phyloP scores from a whole-genome alignment of 2,113 vertebrate species.

The Pseudorasbora parva region DNA sequence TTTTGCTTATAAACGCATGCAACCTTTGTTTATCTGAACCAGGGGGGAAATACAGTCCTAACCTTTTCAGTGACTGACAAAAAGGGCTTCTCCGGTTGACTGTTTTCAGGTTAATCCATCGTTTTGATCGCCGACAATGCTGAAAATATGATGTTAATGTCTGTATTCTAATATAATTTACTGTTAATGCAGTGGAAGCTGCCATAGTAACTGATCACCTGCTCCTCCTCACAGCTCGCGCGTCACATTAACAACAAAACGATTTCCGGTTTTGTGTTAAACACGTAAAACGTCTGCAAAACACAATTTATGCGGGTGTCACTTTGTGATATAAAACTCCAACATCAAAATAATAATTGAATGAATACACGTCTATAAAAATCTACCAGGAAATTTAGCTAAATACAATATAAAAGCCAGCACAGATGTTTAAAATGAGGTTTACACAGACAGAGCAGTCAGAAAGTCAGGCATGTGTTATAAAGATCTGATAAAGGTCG shows the following conservation, averaged over 20 bases:
- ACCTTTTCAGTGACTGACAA: constrained; percentile 70
- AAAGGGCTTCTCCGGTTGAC: constrained; percentile 67
- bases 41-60: constrained; percentile 27
- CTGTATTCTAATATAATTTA: constrained; percentile 17
- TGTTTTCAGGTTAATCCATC: constrained; percentile 61
- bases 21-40: neutral
- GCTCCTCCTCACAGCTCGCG: constrained; percentile 11
- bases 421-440: neutral
- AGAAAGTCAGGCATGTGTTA: neutral
- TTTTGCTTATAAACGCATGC: neutral
- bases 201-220: constrained; percentile 36
- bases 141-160: constrained; percentile 56
- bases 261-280: constrained; percentile 15
- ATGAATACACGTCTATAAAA: neutral
- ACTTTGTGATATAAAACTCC: neutral
- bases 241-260: neutral
- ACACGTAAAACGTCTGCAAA: neutral
- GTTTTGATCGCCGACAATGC: constrained; percentile 64
- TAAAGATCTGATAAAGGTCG: neutral
- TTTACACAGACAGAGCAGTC: neutral
- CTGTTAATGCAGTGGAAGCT: neutral
- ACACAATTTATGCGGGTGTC: neutral
- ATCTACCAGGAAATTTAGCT: neutral
- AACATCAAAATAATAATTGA: neutral
- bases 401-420: neutral